These are phyloP conservation scores for Probaryconus sp. DNA, from an alignment of 1,140 invertebrate genomes.

Conservation along the genomic window DNA sequence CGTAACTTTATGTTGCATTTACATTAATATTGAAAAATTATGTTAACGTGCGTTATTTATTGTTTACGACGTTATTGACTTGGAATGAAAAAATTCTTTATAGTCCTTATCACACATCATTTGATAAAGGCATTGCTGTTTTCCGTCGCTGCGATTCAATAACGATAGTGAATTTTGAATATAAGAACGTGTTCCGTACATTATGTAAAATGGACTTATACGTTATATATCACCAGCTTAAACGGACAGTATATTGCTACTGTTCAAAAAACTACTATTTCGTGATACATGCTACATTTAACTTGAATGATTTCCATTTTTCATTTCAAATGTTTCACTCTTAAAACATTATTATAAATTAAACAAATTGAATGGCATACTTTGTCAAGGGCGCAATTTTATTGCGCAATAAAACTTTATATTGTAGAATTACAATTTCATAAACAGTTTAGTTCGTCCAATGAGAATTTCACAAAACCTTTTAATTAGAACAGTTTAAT, in stretches of 20 bases:
- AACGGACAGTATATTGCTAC: conserved; percentile 61
- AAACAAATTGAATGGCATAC: conserved; percentile 51
- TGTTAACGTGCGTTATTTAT: conserved; percentile 45
- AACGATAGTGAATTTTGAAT: conserved; percentile 54
- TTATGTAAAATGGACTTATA: conserved; percentile 57
- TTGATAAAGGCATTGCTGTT: conserved; percentile 41
- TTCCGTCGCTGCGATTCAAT: conserved; percentile 46
- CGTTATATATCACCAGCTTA: conserved; percentile 58
- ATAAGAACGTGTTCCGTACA: conserved; percentile 52
- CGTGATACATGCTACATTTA: conserved; percentile 62
- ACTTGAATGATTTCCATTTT: conserved; percentile 60
- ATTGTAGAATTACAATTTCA: conserved; percentile 39
- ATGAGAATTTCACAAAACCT: conserved; percentile 24
- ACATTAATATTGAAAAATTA: conserved; percentile 53
- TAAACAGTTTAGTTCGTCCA: conserved; percentile 12
- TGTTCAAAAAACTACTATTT: conserved; percentile 56
- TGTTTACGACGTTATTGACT: conserved; percentile 44
- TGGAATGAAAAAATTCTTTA: conserved; percentile 26
- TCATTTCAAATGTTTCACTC: conserved; percentile 51
- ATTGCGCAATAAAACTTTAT: too few relatives aligned
- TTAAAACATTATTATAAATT: conserved; percentile 56
- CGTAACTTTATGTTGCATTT: conserved; percentile 37
- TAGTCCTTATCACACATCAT: conserved; percentile 47
- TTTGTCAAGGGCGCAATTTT: conserved; percentile 22
- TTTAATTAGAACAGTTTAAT: conserved; percentile 41